A percentile compares a stretch with the other conserved stretches of the same genome.
phyloP scores from a whole-genome alignment of 2,888 invertebrate genomes.

The Patella caerulea region DNA sequence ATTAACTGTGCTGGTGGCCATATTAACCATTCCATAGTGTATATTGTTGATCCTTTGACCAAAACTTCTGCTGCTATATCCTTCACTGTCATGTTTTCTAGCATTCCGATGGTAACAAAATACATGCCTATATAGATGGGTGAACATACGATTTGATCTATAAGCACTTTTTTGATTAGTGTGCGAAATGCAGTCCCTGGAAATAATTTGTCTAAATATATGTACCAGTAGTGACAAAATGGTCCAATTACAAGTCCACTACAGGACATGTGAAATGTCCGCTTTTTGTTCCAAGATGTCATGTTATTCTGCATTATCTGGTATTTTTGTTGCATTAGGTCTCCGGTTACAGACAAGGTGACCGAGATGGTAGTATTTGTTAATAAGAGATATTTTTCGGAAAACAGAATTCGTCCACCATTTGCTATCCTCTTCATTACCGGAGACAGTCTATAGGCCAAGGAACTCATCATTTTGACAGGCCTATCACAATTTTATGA shows the following conservation, averaged over 20 bases:
- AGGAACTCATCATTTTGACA: too few species aligned
- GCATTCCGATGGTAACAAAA: constrained; percentile 81
- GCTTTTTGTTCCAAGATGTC: constrained; percentile 65
- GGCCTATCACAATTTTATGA: too few species aligned
- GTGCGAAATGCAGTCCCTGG: constrained; percentile 78
- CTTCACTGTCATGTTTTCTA: constrained; percentile 74
- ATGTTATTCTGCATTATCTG: constrained; percentile 73
- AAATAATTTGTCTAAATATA: constrained; percentile 80
- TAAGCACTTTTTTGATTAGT: constrained; percentile 80
- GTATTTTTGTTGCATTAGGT: constrained; percentile 85
- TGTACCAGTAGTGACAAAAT: constrained; percentile 90
- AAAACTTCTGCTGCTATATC: constrained; percentile 43
- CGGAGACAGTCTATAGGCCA: too few species aligned
- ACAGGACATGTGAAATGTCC: constrained; percentile 84
- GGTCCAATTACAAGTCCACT: constrained; percentile 85
- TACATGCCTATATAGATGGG: constrained; percentile 85
- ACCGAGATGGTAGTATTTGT: constrained; percentile 87
- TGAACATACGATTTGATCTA: constrained; percentile 88
- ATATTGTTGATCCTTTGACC: constrained; percentile 82
- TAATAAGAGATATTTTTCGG: constrained; percentile 55
- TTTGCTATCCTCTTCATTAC: too few species aligned
- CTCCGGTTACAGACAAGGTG: constrained; percentile 83
- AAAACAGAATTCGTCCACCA: constrained; percentile 37
- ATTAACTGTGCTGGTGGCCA: constrained; percentile 94
- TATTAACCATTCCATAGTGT: constrained; percentile 89